Evolutionary conservation across 2,113 vertebrate genomes (phyloP).

Genomic region (Tychaedon coryphoeus): DNA sequence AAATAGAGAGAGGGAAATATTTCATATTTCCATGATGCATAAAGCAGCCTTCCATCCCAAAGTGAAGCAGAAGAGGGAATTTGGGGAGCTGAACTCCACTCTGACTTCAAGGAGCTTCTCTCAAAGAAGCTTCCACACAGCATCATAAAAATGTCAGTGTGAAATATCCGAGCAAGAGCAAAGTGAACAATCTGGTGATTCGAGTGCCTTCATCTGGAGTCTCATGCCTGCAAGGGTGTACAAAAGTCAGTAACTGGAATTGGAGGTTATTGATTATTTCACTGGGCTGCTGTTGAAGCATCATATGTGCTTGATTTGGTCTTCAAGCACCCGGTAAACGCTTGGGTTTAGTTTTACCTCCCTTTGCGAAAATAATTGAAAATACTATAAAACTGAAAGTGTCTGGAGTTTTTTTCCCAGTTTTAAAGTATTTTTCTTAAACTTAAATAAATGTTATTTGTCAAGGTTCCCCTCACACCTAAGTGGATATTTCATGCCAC

Average conservation of each 20-base stretch:
- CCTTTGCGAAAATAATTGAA: constrained; percentile 13
- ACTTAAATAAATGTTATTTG: background rate
- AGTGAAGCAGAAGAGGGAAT: background rate
- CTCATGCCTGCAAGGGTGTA: constrained; percentile 30
- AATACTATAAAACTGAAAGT: background rate
- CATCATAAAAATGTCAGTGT: background rate
- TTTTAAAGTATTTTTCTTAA: constrained; percentile 1
- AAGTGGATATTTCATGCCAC: background rate
- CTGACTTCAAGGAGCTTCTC: background rate
- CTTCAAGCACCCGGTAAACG: background rate
- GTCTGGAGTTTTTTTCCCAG: background rate
- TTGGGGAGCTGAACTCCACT: background rate
- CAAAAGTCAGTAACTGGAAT: constrained; percentile 54
- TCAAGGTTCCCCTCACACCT: background rate
- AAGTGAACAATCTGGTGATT: constrained; percentile 7
- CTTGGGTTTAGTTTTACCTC: constrained; percentile 3
- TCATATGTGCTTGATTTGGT: background rate
- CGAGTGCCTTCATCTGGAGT: constrained; percentile 1
- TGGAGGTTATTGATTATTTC: constrained; percentile 60
- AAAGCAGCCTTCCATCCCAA: background rate
- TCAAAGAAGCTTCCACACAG: background rate
- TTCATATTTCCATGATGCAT: background rate
- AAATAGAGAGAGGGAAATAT: background rate
- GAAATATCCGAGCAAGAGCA: constrained; percentile 13
- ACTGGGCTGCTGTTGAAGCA: constrained; percentile 13